phyloP scores from a whole-genome alignment of 2,113 vertebrate genomes.

The Corydoras maculifer region DNA sequence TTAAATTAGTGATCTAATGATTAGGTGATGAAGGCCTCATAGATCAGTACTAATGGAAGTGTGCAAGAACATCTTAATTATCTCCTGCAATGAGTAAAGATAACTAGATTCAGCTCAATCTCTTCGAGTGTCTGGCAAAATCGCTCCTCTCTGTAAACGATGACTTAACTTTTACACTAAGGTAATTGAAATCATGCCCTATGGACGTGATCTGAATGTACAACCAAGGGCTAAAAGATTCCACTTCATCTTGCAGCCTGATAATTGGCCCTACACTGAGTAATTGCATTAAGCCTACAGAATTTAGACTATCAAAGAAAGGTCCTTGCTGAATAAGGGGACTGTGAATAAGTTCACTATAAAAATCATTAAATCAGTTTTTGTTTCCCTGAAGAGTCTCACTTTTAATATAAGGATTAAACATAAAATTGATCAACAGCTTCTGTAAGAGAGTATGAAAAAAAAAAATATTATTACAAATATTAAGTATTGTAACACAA shows the following conservation, averaged over 20 bases:
- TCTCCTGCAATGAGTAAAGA: neutral
- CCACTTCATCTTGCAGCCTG: neutral
- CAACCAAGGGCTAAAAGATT: neutral
- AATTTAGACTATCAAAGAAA: constrained; percentile 2
- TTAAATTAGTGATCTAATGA: neutral
- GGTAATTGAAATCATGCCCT: constrained; percentile 25
- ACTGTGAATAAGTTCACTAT: neutral
- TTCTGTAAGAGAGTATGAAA: too few relatives aligned
- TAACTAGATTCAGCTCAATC: constrained; percentile 18
- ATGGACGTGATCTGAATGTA: constrained; percentile 16
- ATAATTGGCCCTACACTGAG: constrained; percentile 12
- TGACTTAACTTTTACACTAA: constrained; percentile 28
- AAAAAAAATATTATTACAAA: too few relatives aligned
- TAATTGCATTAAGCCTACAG: constrained; percentile 8
- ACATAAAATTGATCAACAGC: too few relatives aligned
- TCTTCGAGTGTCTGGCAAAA: constrained; percentile 13
- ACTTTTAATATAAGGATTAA: too few relatives aligned
- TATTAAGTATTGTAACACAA: too few relatives aligned
- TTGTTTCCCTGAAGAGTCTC: too few relatives aligned
- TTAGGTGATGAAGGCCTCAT: neutral
- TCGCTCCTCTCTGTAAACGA: constrained; percentile 23
- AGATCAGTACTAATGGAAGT: neutral
- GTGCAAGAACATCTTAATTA: neutral
- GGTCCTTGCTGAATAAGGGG: constrained; percentile 6
- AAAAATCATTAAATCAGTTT: too few relatives aligned